phyloP scores from a whole-genome alignment of 2,888 invertebrate genomes.

The Lithophane ornitopus region DNA sequence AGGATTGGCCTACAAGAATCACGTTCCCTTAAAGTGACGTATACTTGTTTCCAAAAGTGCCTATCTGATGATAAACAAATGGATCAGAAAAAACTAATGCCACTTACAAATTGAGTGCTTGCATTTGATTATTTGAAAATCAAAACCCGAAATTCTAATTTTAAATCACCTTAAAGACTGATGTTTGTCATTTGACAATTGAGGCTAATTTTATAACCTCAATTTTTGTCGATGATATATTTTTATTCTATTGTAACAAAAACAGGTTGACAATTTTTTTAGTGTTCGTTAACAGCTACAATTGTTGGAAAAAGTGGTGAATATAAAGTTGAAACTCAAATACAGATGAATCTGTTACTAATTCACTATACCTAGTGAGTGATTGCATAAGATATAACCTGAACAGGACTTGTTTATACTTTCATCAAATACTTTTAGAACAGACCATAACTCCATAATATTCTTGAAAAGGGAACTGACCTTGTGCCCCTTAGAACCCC shows the following conservation, averaged over 20 bases:
- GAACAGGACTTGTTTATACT: background rate
- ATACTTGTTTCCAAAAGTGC: background rate
- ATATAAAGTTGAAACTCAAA: background rate
- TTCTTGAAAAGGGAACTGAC: conserved; percentile 1
- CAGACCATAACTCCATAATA: background rate
- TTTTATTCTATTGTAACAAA: too few species aligned
- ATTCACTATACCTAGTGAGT: background rate
- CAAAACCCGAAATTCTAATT: background rate
- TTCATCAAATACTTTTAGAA: background rate
- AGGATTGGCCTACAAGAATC: background rate
- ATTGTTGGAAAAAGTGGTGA: background rate
- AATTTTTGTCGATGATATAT: background rate
- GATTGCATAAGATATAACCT: background rate
- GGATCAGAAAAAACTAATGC: too few species aligned
- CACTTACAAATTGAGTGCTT: background rate
- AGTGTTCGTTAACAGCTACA: background rate
- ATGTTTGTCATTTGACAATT: background rate
- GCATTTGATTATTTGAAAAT: background rate
- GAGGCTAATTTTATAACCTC: background rate
- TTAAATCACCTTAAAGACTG: background rate
- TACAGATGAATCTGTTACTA: background rate
- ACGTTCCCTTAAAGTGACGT: background rate
- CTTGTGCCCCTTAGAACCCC: background rate
- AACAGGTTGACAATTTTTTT: too few species aligned
- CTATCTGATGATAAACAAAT: background rate